Conservation (phyloP, 2,888 invertebrate species). For the Dicycla oo region DNA sequence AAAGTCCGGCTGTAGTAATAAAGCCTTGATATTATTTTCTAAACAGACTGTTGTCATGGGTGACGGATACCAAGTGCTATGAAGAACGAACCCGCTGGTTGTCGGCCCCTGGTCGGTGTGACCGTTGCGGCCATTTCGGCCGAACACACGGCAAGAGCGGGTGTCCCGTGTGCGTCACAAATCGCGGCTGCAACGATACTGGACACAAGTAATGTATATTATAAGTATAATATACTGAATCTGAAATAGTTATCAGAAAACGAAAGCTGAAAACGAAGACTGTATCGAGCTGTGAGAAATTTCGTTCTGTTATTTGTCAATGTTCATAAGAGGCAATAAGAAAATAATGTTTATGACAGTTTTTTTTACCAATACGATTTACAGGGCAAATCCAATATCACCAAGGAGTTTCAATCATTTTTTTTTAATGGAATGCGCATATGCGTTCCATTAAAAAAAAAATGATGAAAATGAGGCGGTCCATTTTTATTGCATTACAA, state of each 20-base stretch:
- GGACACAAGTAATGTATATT: slow-evolving; percentile 89
- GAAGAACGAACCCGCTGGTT: slow-evolving; percentile 89
- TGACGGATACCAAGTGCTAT: slow-evolving; percentile 88
- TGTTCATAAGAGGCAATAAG: neutral
- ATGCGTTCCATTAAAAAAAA: too few relatives aligned
- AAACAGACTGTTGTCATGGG: slow-evolving; percentile 92
- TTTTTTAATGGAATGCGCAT: too few relatives aligned
- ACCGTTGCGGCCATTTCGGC: slow-evolving; percentile 93
- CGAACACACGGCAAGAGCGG: slow-evolving; percentile 92
- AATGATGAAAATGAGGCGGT: too few relatives aligned
- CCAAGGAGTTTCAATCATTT: too few relatives aligned
- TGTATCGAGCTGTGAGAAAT: neutral
- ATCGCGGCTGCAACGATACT: slow-evolving; percentile 91
- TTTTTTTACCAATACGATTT: too few relatives aligned
- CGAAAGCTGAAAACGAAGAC: neutral
- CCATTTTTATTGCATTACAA: too few relatives aligned
- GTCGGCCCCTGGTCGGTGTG: slow-evolving; percentile 91
- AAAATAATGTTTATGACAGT: too few relatives aligned
- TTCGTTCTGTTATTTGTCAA: neutral
- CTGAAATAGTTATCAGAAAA: neutral
- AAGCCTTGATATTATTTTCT: neutral
- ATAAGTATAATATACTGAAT: too few relatives aligned
- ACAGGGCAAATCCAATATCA: too few relatives aligned
- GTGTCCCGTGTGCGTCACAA: slow-evolving; percentile 91
- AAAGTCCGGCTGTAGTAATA: too few relatives aligned